Conservation (phyloP, 2,888 invertebrate genomes). For the Junonia oenone region DNA sequence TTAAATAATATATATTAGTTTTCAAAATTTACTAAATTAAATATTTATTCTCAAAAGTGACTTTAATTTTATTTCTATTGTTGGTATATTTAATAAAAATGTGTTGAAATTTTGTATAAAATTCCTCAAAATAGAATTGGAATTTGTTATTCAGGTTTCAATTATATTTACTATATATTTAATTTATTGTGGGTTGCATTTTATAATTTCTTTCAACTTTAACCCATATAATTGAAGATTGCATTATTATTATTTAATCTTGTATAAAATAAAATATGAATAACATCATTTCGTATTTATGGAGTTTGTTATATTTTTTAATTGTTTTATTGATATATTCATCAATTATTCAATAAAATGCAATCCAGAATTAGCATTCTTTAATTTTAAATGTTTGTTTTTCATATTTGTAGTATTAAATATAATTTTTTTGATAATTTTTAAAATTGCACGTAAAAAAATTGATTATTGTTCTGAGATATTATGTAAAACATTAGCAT, state of each 20-base stretch:
- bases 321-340: no score
- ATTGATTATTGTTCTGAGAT: conserved; percentile 4
- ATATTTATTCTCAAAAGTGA: neutral
- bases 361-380: neutral
- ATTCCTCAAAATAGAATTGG: neutral
- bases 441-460: neutral
- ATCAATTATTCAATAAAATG: neutral
- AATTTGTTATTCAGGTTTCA: neutral
- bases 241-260: no score
- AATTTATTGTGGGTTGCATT: neutral
- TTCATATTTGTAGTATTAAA: neutral
- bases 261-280: no score
- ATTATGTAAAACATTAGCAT: conserved; percentile 5
- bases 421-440: neutral
- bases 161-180: neutral
- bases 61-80: neutral
- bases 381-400: neutral
- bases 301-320: no score
- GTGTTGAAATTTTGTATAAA: neutral
- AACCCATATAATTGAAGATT: no score
- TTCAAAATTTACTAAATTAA: neutral
- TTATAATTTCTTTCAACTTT: neutral
- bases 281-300: no score
- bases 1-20: neutral
- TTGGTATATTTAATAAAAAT: neutral